A percentile compares a stretch with the other conserved stretches of the same genome.
These are phyloP conservation scores for Herminia tarsipennalis DNA, from an alignment of 2,888 invertebrate species.

Conservation along the genomic window DNA sequence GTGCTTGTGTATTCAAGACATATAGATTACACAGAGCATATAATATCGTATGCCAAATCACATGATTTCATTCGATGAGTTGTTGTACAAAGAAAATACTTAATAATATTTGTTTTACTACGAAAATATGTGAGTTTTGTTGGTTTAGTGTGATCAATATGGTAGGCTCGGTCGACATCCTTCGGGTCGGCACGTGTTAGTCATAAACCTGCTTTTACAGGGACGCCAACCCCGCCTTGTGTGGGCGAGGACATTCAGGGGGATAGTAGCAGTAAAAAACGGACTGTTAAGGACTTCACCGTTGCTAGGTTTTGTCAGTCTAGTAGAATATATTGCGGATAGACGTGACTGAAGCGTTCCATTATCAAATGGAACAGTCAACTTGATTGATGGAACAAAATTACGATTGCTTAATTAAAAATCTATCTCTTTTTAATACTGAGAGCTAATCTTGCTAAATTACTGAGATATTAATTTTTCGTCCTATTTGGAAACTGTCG, in stretches of 20 bases:
- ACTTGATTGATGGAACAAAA: constrained; percentile 32
- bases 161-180: constrained; percentile 52
- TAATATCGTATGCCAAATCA: constrained; percentile 1
- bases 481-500: too few relatives aligned
- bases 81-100: constrained; percentile 1
- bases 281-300: constrained; percentile 60
- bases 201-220: constrained; percentile 80
- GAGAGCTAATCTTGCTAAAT: neutral
- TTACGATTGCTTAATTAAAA: constrained; percentile 3
- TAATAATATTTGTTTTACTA: neutral
- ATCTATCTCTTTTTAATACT: neutral
- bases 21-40: neutral
- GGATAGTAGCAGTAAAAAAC: constrained; percentile 64
- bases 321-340: constrained; percentile 52
- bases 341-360: constrained; percentile 35
- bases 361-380: constrained; percentile 28
- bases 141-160: constrained; percentile 58
- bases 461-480: too few relatives aligned
- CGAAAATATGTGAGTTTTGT: constrained; percentile 22
- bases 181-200: constrained; percentile 72
- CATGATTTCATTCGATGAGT: neutral
- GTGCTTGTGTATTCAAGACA: neutral
- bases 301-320: constrained; percentile 59
- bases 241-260: constrained; percentile 53
- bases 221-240: constrained; percentile 61